Percentiles rank a stretch among this genome's conserved stretches.
Evolutionary conservation across 2,113 vertebrate genomes (phyloP).

Genomic region (Aptenodytes forsteri): DNA sequence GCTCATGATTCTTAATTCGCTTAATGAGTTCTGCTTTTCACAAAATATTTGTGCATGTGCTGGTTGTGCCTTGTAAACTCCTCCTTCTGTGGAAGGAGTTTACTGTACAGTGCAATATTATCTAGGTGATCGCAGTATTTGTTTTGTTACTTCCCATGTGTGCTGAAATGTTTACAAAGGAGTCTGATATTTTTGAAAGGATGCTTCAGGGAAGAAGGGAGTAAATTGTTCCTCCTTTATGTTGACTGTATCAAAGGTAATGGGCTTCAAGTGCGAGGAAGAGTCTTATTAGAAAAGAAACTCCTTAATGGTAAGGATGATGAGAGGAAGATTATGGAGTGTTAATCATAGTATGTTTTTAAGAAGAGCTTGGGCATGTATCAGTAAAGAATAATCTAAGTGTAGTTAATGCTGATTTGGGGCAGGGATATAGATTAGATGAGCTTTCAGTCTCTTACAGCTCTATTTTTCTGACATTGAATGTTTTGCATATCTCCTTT

Average conservation of each 20-base stretch:
- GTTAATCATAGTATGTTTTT: neutral
- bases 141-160: neutral
- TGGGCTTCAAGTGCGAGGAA: neutral
- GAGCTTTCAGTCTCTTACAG: neutral
- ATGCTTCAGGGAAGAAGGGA: neutral
- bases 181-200: neutral
- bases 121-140: neutral
- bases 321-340: neutral
- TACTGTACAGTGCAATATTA: accelerated
- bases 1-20: neutral
- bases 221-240: neutral
- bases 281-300: neutral
- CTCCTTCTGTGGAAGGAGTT: neutral
- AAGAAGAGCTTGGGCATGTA: neutral
- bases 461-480: neutral
- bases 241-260: neutral
- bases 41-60: neutral
- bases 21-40: neutral
- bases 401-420: neutral
- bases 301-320: neutral
- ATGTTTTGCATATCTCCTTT: neutral
- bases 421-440: neutral
- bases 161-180: neutral
- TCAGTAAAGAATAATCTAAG: neutral
- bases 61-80: neutral